phyloP scores from a whole-genome alignment of 2,797 vertebrate genomes.

The Podarcis siculus region DNA sequence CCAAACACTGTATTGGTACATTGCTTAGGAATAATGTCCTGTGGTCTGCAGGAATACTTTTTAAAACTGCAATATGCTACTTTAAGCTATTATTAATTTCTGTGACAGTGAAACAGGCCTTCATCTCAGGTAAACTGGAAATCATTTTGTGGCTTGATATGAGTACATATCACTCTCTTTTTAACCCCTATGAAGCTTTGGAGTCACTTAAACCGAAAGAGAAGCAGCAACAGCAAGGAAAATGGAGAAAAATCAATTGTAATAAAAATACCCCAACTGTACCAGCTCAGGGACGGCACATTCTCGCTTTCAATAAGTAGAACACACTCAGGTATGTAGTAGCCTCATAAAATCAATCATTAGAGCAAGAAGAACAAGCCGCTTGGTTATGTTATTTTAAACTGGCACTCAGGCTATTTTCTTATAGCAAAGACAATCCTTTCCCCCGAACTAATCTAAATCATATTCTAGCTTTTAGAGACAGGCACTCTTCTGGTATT shows the following conservation, averaged over 20 bases:
- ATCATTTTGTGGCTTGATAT: neutral
- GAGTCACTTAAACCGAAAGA: conserved; percentile 18
- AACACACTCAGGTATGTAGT: neutral
- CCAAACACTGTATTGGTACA: neutral
- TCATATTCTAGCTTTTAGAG: neutral
- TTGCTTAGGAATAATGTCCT: no score
- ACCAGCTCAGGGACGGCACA: neutral
- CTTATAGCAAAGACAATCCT: conserved; percentile 2
- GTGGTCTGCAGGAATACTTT: neutral
- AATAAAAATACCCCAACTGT: neutral
- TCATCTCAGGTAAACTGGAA: neutral
- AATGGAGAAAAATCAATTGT: neutral
- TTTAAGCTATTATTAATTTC: neutral
- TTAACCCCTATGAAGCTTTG: accelerated
- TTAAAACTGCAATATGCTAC: neutral
- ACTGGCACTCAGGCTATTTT: accelerated
- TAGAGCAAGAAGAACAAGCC: neutral
- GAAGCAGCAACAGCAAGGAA: neutral
- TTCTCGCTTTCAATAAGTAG: neutral
- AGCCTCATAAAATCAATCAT: neutral
- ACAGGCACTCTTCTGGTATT: neutral
- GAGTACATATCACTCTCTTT: neutral
- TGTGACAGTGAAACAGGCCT: neutral
- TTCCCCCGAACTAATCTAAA: conserved; percentile 4
- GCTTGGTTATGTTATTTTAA: conserved; percentile 1